Evolutionary conservation across 2,888 invertebrate genomes (phyloP).

Genomic region (Rutpela maculata): DNA sequence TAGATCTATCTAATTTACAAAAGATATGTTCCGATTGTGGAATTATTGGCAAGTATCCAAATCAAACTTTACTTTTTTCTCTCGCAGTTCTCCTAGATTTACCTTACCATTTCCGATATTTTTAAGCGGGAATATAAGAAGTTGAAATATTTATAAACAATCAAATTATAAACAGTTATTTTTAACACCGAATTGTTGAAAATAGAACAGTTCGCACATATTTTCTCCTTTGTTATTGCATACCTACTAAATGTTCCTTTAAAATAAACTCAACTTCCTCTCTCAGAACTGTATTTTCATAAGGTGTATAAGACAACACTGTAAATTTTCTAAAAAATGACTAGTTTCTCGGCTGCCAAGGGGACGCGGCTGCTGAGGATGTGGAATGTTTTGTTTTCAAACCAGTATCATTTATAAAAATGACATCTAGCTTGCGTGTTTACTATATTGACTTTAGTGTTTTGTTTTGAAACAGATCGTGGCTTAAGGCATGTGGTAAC

Average conservation of each 20-base stretch:
- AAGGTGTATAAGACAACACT: slow-evolving; percentile 47
- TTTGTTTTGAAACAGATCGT: slow-evolving; percentile 28
- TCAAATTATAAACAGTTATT: neutral
- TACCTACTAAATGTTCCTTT: slow-evolving; percentile 39
- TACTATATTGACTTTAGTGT: slow-evolving; percentile 27
- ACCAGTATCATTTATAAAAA: slow-evolving; percentile 50
- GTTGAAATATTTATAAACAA: neutral
- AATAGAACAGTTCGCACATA: neutral
- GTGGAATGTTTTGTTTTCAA: slow-evolving; percentile 51
- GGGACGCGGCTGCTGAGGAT: slow-evolving; percentile 47
- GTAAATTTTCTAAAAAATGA: slow-evolving; percentile 47
- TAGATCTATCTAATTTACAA: too few species aligned
- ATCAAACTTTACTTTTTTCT: too few species aligned
- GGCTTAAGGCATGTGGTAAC: slow-evolving; percentile 15
- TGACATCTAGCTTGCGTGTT: slow-evolving; percentile 47
- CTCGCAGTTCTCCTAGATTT: too few species aligned
- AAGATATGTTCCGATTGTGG: too few species aligned
- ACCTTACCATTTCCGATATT: too few species aligned
- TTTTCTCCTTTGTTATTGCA: slow-evolving; percentile 36
- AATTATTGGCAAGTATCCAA: too few species aligned
- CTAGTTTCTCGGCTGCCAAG: slow-evolving; percentile 52
- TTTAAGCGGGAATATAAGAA: neutral
- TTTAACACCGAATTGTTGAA: neutral
- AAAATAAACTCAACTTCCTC: slow-evolving; percentile 42
- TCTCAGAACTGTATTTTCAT: slow-evolving; percentile 43